Evolutionary conservation across 2,888 invertebrate genomes (phyloP).

Genomic region (Pocota personata): DNA sequence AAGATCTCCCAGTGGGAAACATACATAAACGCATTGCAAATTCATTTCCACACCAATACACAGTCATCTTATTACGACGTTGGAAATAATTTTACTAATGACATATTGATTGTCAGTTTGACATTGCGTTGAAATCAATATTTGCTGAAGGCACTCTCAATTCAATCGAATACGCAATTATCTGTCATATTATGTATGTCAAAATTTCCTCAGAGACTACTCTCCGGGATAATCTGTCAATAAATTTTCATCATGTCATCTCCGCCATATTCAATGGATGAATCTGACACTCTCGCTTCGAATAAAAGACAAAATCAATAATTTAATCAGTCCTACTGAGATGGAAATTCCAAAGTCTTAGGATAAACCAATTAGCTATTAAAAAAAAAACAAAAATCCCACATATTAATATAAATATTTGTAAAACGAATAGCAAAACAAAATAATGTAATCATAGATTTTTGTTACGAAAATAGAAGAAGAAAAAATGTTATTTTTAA

Average conservation of each 20-base stretch:
- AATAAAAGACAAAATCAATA: slow-evolving; percentile 9
- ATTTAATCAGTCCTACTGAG: background rate
- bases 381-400: slow-evolving; percentile 10
- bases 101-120: slow-evolving; percentile 40
- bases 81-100: slow-evolving; percentile 2
- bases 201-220: background rate
- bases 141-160: slow-evolving; percentile 2
- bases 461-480: slow-evolving; percentile 47
- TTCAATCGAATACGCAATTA: background rate
- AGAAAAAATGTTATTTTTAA: slow-evolving; percentile 29
- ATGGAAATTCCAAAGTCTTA: background rate
- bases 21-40: background rate
- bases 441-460: slow-evolving; percentile 45
- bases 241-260: background rate
- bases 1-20: background rate
- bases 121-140: slow-evolving; percentile 38
- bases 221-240: background rate
- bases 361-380: background rate
- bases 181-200: slow-evolving; percentile 36
- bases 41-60: background rate
- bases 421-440: slow-evolving; percentile 7
- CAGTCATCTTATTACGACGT: background rate
- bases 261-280: background rate
- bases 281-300: background rate
- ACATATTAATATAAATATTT: background rate